Evolutionary conservation across 2,888 invertebrate genomes (phyloP).

Genomic region (Eulithis prunata): DNA sequence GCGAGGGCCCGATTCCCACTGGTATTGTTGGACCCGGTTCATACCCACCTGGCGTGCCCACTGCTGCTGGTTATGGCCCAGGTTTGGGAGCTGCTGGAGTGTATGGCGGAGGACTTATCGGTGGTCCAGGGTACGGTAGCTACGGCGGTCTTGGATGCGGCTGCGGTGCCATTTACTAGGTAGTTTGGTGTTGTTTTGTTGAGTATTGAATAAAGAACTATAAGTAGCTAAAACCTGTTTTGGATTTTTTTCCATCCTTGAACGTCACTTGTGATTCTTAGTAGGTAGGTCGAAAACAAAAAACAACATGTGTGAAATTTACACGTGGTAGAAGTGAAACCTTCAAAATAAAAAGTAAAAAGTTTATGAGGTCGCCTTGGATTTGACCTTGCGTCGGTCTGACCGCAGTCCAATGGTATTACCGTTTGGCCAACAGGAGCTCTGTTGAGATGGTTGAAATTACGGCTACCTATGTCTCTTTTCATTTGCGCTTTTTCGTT

Average conservation of each 20-base stretch:
- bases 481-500: too few species aligned
- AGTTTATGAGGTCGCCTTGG: too few species aligned
- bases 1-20: slow-evolving; percentile 38
- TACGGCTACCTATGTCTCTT: too few species aligned
- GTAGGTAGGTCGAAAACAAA: too few species aligned
- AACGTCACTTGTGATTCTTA: too few species aligned
- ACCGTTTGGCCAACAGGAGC: too few species aligned
- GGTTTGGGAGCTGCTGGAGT: slow-evolving; percentile 18
- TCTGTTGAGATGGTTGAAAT: too few species aligned
- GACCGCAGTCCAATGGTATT: too few species aligned
- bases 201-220: slow-evolving; percentile 22
- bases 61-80: slow-evolving; percentile 24
- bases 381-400: too few species aligned
- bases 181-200: slow-evolving; percentile 24
- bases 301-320: too few species aligned
- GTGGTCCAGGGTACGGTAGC: slow-evolving; percentile 15
- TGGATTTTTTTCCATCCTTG: background rate
- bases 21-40: slow-evolving; percentile 32
- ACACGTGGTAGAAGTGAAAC: too few species aligned
- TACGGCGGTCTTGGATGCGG: slow-evolving; percentile 34
- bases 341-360: too few species aligned
- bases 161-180: slow-evolving; percentile 23
- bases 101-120: slow-evolving; percentile 26
- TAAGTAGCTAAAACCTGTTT: background rate
- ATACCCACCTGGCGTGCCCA: slow-evolving; percentile 32